Percentiles rank a stretch among this genome's conserved stretches.
These are phyloP conservation scores for Cyprinella venusta DNA, from an alignment of 2,797 vertebrate species.

Conservation along the genomic window DNA sequence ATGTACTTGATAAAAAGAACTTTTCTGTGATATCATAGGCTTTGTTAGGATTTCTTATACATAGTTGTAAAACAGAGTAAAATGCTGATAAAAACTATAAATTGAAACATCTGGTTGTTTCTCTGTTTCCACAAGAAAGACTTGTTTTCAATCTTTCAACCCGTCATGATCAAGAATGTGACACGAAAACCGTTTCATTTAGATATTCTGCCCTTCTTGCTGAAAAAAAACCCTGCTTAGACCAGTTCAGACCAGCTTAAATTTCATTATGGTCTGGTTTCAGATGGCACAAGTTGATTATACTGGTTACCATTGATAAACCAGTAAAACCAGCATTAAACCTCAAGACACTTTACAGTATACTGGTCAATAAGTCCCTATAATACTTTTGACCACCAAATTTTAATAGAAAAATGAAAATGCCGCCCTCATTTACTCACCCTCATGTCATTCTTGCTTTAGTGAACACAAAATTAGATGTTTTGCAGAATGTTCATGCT, in stretches of 20 bases:
- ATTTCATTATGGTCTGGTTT: not conserved
- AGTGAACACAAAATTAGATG: too few species aligned
- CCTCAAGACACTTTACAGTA: not conserved
- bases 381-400: not conserved
- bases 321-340: slow-evolving; percentile 1
- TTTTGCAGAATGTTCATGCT: not conserved
- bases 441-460: not conserved
- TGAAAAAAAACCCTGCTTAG: slow-evolving; percentile 29
- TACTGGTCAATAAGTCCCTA: too few species aligned
- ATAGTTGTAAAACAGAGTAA: slow-evolving; percentile 24
- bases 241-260: not conserved
- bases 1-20: slow-evolving; percentile 21
- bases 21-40: slow-evolving; percentile 21
- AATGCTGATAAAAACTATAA: slow-evolving; percentile 13
- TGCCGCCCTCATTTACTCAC: not conserved
- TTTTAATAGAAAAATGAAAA: not conserved
- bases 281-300: not conserved
- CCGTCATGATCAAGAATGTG: slow-evolving; percentile 51
- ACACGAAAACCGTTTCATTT: slow-evolving; percentile 31
- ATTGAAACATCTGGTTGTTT: slow-evolving; percentile 14
- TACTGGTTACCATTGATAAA: not conserved
- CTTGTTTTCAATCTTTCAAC: slow-evolving; percentile 29
- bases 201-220: slow-evolving; percentile 28
- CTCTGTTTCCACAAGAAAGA: slow-evolving; percentile 39
- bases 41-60: slow-evolving; percentile 43